These are phyloP conservation scores for Matsumyia berberina DNA, from an alignment of 2,888 invertebrate species.

Conservation along the genomic window DNA sequence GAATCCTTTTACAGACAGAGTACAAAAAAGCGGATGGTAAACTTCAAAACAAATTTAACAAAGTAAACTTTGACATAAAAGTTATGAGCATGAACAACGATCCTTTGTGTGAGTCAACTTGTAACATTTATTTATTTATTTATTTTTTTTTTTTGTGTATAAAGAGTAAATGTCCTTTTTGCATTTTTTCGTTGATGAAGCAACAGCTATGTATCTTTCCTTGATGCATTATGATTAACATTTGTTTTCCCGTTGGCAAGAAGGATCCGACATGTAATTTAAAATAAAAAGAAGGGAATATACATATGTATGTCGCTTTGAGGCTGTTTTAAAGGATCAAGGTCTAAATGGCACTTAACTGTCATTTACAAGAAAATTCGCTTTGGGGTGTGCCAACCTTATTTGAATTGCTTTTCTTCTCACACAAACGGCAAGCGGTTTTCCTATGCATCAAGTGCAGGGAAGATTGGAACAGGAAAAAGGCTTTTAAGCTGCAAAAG, in stretches of 20 bases:
- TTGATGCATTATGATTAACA: constrained; percentile 36
- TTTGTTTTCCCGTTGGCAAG: constrained; percentile 2
- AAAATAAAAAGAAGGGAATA: constrained; percentile 17
- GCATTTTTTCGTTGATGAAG: constrained; percentile 56
- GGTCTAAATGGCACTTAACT: constrained; percentile 20
- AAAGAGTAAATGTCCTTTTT: constrained; percentile 67
- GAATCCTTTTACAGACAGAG: constrained; percentile 32
- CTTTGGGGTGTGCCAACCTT: constrained; percentile 4
- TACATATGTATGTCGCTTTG: constrained; percentile 15
- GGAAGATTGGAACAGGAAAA: too few relatives aligned
- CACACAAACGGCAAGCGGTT: not conserved
- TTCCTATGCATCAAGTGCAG: not conserved
- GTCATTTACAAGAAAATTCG: constrained; percentile 21
- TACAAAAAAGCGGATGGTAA: constrained; percentile 24
- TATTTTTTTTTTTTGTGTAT: constrained; percentile 32
- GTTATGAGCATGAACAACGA: constrained; percentile 60
- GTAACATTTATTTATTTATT: constrained; percentile 48
- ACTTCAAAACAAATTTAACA: constrained; percentile 72
- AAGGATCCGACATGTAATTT: constrained; percentile 36
- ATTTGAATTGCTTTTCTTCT: not conserved
- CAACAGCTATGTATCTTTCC: constrained; percentile 35
- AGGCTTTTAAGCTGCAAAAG: too few relatives aligned
- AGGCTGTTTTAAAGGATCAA: constrained; percentile 42
- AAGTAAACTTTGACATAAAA: constrained; percentile 74
- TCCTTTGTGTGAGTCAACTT: constrained; percentile 71